phyloP scores from a whole-genome alignment of 2,797 vertebrate genomes.

The Tapera naevia region DNA sequence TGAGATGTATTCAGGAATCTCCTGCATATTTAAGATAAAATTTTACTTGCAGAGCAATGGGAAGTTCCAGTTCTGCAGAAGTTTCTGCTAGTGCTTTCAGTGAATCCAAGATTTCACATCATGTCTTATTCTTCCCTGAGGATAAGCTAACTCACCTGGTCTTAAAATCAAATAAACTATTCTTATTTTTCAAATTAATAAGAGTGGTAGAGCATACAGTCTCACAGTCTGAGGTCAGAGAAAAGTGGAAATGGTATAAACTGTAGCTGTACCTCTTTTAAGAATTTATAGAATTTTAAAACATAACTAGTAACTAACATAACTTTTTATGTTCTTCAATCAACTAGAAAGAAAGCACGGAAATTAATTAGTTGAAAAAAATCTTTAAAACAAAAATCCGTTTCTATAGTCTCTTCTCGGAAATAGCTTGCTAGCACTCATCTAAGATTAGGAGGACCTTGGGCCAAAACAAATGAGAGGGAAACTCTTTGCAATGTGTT shows the following conservation, averaged over 20 bases:
- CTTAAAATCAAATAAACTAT: neutral
- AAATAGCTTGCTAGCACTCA: neutral
- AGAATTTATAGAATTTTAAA: neutral
- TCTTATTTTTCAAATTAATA: conserved; percentile 5
- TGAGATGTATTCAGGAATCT: neutral
- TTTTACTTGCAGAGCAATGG: neutral
- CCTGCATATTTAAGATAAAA: neutral
- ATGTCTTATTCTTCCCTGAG: neutral
- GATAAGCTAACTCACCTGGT: neutral
- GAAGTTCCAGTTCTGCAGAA: neutral
- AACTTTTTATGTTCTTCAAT: neutral
- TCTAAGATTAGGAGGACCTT: neutral
- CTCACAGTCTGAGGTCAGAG: neutral
- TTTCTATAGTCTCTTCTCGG: neutral
- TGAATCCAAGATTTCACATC: neutral
- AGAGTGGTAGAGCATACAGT: neutral
- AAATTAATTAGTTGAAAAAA: neutral
- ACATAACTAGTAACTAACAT: neutral
- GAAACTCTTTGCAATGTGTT: neutral
- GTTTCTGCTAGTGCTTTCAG: neutral
- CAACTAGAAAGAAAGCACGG: neutral
- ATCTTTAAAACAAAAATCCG: neutral
- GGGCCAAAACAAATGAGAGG: conserved; percentile 8
- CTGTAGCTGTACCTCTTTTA: neutral
- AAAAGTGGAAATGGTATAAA: neutral